Conservation (phyloP, 92 coral and sea anemone species). For the Porites evermanni region DNA sequence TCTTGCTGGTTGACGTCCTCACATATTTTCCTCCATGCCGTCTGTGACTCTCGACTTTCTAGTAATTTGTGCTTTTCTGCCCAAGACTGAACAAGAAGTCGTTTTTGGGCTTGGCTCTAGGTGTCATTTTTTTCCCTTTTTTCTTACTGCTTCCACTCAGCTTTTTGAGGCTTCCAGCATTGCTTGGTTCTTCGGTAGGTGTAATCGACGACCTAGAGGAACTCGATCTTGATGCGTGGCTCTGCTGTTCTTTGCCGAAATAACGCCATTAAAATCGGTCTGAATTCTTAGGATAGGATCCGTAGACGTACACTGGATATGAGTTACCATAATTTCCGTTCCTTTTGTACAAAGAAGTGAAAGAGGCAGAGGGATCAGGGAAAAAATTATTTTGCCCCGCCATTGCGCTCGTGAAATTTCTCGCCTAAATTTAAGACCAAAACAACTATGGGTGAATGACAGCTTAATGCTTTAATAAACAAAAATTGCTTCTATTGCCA, state of each 20-base stretch:
- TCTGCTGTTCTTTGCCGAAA: background rate
- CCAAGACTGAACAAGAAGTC: constrained; percentile 19
- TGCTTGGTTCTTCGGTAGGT: background rate
- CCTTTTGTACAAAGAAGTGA: background rate
- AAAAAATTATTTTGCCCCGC: background rate
- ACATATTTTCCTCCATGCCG: constrained; percentile 26
- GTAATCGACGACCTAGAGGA: background rate
- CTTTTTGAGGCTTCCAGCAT: background rate
- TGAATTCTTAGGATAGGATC: background rate
- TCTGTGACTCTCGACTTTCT: constrained; percentile 25
- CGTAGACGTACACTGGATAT: background rate
- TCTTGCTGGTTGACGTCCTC: constrained; percentile 31
- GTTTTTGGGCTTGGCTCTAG: constrained; percentile 16
- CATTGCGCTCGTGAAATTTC: background rate
- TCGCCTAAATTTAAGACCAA: background rate
- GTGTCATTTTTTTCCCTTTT: constrained; percentile 1
- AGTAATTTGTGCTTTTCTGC: constrained; percentile 23
- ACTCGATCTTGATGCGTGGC: background rate
- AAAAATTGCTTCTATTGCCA: background rate
- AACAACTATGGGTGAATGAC: background rate
- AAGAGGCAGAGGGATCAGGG: background rate
- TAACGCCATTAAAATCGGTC: background rate
- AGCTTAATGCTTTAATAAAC: background rate
- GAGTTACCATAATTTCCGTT: background rate
- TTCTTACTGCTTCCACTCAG: background rate